Base-by-base conservation (phyloP, 2,888 invertebrate genomes). In the Mycalesis mineus region DNA sequence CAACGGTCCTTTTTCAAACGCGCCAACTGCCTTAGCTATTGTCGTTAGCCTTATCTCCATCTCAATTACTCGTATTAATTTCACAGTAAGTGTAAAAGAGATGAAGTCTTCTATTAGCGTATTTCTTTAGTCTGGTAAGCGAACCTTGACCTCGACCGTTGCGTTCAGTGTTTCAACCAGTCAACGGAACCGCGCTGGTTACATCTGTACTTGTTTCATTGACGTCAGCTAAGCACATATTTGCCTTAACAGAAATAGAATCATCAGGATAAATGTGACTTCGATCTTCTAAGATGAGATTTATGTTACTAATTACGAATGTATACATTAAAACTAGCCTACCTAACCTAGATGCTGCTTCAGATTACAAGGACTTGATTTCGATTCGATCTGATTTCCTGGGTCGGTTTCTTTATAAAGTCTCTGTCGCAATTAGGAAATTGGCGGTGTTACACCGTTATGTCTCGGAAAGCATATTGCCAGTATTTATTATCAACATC, bases 141-240 rank as follows among this genome's bases (percentile, higher is more conserved):
- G 78, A 86, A 85, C 87, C 85, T 84, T 88, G 86, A 85, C 80
- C 86, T 75, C 76, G 66, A 65, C 70, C 66, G 65, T 74, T 69
- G 68, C 55, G 57, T 58, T 56, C 62, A 56, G 63, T 66, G 66
- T 67, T 65, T 53, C 66, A 53, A 22, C 51, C 66, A 63, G 64
- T 61, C 70, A 73, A 64, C 71, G 72, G 70, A 76, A 77, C 70
- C 56, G 60, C 36, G 53, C 37, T 55, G 44, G 45, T 53, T 61
- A 59, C 55, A 36, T 40, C 41, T 48, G 28, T 29, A 51, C 22
- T 40, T 14, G 40, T 47, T 29, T 37, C 8, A 50, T 28, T 55
- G 40, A 48, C 44, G 47, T 52, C 39, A 51, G 1, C 13, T 14
- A 14, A 11, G 40, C 15, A 15, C 51, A 40, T 31, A 51, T 51